A percentile compares a stretch with the other conserved stretches of the same genome.
phyloP scores from a whole-genome alignment of 2,888 invertebrate genomes.

The Tuberolachnus salignus region DNA sequence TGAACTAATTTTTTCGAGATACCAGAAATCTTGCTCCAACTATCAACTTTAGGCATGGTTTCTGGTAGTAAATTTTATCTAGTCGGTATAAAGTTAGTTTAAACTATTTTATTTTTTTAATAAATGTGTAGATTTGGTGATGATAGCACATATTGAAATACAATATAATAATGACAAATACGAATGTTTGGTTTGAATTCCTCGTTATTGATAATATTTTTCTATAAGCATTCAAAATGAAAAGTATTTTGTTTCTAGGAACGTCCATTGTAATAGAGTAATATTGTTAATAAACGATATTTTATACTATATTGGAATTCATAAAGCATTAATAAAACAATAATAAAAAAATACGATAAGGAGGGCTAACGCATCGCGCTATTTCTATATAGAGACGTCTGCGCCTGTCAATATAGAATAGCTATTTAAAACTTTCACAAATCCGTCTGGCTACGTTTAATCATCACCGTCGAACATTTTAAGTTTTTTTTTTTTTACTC shows the following conservation, averaged over 20 bases:
- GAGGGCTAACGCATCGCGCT: background rate
- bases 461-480: constrained; percentile 6
- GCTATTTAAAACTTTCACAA: constrained; percentile 34
- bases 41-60: too few relatives aligned
- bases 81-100: too few relatives aligned
- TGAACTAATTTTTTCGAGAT: too few relatives aligned
- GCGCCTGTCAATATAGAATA: background rate
- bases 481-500: background rate
- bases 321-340: background rate
- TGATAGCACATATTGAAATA: too few relatives aligned
- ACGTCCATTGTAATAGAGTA: background rate
- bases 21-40: too few relatives aligned
- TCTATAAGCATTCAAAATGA: too few relatives aligned
- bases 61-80: too few relatives aligned
- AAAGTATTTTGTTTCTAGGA: background rate
- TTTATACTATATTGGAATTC: background rate
- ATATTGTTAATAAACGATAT: background rate
- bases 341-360: constrained; percentile 6
- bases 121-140: too few relatives aligned
- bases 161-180: too few relatives aligned
- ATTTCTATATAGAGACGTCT: background rate
- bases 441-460: constrained; percentile 25
- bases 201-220: too few relatives aligned
- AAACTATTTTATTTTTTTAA: too few relatives aligned
- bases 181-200: too few relatives aligned